These are phyloP conservation scores for Trachelus troglodyta DNA, from an alignment of 2,888 invertebrate genomes.

Conservation along the genomic window DNA sequence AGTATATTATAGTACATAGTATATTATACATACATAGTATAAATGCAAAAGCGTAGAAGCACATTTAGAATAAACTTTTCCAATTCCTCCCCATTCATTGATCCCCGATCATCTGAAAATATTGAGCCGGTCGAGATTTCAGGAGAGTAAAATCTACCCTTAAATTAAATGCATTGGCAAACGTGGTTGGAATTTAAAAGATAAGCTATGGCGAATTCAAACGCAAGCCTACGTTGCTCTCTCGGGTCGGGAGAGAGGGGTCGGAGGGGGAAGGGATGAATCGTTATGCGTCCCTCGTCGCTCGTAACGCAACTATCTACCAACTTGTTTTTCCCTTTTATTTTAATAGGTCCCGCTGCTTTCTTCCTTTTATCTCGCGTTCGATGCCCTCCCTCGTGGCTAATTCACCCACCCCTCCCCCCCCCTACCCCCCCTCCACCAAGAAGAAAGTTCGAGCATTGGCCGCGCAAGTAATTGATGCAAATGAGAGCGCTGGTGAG, in stretches of 20 bases:
- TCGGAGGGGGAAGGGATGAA: constrained; percentile 20
- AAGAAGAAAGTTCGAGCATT: constrained; percentile 50
- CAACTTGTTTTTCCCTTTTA: constrained; percentile 62
- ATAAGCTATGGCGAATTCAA: constrained; percentile 49
- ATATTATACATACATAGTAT: neutral
- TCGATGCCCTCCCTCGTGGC: constrained; percentile 55
- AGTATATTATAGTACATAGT: no score
- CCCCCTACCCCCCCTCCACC: constrained; percentile 27
- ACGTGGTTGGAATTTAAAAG: constrained; percentile 56
- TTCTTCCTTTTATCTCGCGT: constrained; percentile 47
- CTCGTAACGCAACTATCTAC: constrained; percentile 63
- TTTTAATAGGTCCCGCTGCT: constrained; percentile 54
- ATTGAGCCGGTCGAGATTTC: neutral
- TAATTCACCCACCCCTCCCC: constrained; percentile 49
- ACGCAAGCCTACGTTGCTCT: neutral
- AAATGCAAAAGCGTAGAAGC: neutral
- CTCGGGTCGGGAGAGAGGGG: neutral
- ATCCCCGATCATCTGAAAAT: neutral
- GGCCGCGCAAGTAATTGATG: constrained; percentile 57
- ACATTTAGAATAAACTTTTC: neutral
- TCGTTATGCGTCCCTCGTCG: constrained; percentile 63
- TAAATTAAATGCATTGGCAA: constrained; percentile 2
- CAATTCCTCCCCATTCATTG: constrained; percentile 1
- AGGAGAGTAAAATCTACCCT: neutral
- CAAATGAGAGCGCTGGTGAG: constrained; percentile 48